Evolutionary conservation across 2,113 vertebrate genomes (phyloP).

Genomic region (Polyodon spathula): DNA sequence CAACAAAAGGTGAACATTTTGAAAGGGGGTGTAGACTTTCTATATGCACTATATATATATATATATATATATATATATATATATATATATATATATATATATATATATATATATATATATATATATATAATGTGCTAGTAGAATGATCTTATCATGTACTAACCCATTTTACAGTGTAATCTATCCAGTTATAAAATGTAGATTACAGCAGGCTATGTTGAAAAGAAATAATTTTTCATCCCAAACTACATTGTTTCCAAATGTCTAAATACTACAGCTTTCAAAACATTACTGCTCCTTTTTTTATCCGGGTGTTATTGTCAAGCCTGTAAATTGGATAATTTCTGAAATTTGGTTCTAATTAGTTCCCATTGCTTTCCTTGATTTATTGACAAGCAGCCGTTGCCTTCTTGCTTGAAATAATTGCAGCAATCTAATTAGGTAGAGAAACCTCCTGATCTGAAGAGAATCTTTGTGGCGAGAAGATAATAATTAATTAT

Average conservation of each 20-base stretch:
- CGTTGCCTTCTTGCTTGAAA: conserved; percentile 39
- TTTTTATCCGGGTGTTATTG: conserved; percentile 33
- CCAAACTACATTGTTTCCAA: not conserved
- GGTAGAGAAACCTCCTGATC: conserved; percentile 39
- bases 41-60: too few relatives aligned
- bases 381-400: conserved; percentile 46
- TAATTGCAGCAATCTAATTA: conserved; percentile 54
- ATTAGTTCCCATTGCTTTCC: conserved; percentile 39
- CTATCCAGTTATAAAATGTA: too few relatives aligned
- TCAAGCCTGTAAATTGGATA: conserved; percentile 47
- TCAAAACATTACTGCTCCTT: too few relatives aligned
- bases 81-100: too few relatives aligned
- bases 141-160: too few relatives aligned
- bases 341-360: conserved; percentile 52
- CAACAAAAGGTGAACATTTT: too few relatives aligned
- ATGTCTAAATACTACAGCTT: not conserved
- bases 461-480: conserved; percentile 34
- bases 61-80: too few relatives aligned
- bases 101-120: too few relatives aligned
- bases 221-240: not conserved
- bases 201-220: too few relatives aligned
- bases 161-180: too few relatives aligned
- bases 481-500: conserved; percentile 56
- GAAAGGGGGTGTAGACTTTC: too few relatives aligned
- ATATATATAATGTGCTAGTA: too few relatives aligned